phyloP scores from a whole-genome alignment of 2,113 vertebrate genomes.

The Labrus mixtus region DNA sequence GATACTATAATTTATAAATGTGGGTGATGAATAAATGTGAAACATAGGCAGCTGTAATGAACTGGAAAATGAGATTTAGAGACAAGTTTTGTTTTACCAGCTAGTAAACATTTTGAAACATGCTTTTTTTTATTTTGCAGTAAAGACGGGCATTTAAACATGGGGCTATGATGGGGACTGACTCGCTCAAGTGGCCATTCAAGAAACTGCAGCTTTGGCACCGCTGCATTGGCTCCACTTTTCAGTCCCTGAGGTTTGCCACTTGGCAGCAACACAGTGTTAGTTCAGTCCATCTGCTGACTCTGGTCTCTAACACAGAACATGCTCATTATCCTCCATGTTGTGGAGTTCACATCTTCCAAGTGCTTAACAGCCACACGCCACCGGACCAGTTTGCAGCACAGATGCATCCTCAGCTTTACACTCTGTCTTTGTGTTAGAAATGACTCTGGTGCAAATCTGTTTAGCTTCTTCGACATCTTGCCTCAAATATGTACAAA shows the following conservation, averaged over 20 bases:
- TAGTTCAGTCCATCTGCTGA: constrained; percentile 4
- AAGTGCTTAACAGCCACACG: background rate
- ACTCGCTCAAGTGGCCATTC: background rate
- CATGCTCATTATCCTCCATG: background rate
- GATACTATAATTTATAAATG: too few species aligned
- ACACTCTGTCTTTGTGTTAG: background rate
- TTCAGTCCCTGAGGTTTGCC: background rate
- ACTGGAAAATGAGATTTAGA: too few species aligned
- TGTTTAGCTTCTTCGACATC: constrained; percentile 17
- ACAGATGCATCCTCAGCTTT: constrained; percentile 29
- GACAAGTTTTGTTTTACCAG: too few species aligned
- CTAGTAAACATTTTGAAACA: too few species aligned
- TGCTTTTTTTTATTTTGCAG: background rate
- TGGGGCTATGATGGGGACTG: background rate
- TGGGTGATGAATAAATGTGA: too few species aligned
- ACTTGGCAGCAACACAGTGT: background rate
- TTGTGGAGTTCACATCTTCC: constrained; percentile 23
- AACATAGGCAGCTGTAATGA: too few species aligned
- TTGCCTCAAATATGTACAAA: constrained; percentile 3
- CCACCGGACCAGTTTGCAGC: constrained; percentile 22
- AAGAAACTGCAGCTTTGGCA: background rate
- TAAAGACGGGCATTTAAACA: background rate
- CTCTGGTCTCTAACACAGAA: background rate
- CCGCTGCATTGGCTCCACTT: background rate
- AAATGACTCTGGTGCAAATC: background rate